phyloP scores from a whole-genome alignment of 2,797 vertebrate genomes.

The Uromys caudimaculatus region DNA sequence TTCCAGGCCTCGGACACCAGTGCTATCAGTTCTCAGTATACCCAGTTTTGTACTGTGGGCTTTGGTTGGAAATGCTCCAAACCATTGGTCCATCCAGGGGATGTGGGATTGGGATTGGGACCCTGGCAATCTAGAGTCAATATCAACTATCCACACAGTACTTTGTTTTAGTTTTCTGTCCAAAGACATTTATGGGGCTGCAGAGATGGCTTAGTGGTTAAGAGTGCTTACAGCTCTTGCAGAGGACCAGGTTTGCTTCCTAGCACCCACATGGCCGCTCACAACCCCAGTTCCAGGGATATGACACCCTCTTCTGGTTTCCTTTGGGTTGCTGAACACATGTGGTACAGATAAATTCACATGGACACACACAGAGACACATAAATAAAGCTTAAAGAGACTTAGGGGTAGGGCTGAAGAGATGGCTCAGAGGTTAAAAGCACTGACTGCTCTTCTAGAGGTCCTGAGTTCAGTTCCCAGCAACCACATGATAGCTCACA shows the following conservation, averaged over 20 bases:
- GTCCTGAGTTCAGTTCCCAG: no score
- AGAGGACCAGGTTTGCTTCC: not conserved
- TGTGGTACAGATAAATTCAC: not conserved
- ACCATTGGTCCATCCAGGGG: not conserved
- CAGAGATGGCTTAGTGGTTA: not conserved
- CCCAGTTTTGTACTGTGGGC: not conserved
- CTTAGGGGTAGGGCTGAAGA: not conserved
- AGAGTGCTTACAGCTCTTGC: not conserved
- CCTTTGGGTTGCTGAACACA: not conserved
- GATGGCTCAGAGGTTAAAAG: no score
- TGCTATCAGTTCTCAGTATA: not conserved
- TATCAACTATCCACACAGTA: not conserved
- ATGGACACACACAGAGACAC: not conserved
- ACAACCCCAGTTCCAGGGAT: no score
- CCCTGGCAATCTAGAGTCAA: not conserved
- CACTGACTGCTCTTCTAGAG: no score
- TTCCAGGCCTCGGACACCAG: not conserved
- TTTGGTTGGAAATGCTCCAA: fast-evolving
- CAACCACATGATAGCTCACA: no score
- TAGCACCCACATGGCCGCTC: not conserved
- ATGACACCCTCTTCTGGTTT: not conserved
- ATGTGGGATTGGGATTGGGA: not conserved
- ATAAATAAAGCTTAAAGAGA: not conserved
- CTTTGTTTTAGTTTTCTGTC: not conserved
- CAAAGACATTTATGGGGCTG: not conserved